A percentile compares a stretch with the other conserved stretches of the same genome.
Conservation (phyloP, 1,140 invertebrate species). For the Diachasma alloeum region DNA sequence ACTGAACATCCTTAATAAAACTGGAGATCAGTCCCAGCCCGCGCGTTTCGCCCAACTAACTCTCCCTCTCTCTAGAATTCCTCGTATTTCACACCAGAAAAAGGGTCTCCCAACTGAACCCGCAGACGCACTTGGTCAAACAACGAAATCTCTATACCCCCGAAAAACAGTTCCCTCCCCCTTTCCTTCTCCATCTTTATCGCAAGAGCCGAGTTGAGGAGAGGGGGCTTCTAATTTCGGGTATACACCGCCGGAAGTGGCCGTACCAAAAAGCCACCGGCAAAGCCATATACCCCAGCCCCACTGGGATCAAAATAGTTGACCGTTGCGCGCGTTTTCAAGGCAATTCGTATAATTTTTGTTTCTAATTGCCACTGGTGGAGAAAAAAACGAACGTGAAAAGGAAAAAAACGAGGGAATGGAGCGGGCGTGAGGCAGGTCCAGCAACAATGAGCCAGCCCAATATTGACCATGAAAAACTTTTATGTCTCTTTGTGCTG, state of each 20-base stretch:
- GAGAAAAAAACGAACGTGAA: neutral
- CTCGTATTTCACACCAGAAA: neutral
- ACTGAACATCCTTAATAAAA: too few species aligned
- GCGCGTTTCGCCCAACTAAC: too few species aligned
- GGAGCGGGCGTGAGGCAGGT: too few species aligned
- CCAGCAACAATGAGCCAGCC: too few species aligned
- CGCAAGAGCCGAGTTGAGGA: neutral
- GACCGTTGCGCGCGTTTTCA: neutral
- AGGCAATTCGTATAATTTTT: neutral
- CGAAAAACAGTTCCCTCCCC: neutral
- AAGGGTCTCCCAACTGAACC: neutral
- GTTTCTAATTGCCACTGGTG: neutral
- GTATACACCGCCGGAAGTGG: neutral
- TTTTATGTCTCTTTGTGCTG: neutral
- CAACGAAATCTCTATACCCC: conserved; percentile 11
- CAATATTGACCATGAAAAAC: neutral
- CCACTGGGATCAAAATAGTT: neutral
- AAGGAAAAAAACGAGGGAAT: too few species aligned
- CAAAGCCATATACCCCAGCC: neutral
- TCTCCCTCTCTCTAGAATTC: neutral
- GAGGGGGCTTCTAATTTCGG: neutral
- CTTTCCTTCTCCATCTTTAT: neutral
- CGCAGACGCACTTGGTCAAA: conserved; percentile 15
- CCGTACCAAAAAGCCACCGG: neutral
- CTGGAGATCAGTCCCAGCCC: too few species aligned